Percentiles rank a stretch among this genome's conserved stretches.
Evolutionary conservation across 2,113 vertebrate species (phyloP).

Genomic region (Calidris pugnax): DNA sequence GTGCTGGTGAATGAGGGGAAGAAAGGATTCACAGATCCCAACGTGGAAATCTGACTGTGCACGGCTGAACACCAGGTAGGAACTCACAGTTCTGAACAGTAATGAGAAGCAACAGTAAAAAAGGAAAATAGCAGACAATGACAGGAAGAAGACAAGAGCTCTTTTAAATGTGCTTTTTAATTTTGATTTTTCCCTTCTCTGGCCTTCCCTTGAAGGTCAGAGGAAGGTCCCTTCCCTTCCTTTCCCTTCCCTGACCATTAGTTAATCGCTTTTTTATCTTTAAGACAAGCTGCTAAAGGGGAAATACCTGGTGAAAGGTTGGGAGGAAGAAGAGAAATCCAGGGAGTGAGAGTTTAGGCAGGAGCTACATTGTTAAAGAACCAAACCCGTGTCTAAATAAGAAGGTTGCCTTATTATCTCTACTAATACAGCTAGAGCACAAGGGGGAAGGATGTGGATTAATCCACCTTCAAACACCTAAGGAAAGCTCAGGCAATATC

Average conservation of each 20-base stretch:
- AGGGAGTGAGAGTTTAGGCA: neutral
- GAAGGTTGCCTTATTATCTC: neutral
- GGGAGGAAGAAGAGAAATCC: neutral
- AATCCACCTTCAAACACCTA: neutral
- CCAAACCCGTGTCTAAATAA: neutral
- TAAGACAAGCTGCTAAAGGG: neutral
- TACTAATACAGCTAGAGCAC: neutral
- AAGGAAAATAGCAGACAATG: neutral
- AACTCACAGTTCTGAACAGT: neutral
- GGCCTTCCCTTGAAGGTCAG: neutral
- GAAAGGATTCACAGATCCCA: constrained; percentile 96
- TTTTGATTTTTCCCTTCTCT: neutral
- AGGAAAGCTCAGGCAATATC: neutral
- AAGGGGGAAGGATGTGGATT: neutral
- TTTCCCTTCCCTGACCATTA: too few species aligned
- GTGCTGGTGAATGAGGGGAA: constrained; percentile 97
- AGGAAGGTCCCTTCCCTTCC: too few species aligned
- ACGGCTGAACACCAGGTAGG: neutral
- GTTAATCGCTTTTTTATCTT: neutral
- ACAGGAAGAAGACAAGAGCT: neutral
- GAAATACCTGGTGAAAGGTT: neutral
- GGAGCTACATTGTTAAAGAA: neutral
- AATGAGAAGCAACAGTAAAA: neutral
- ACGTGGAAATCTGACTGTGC: constrained; percentile 91
- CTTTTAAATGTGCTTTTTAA: neutral